These are phyloP conservation scores for Pristis pectinata DNA, from an alignment of 2,797 vertebrate species.

Conservation along the genomic window DNA sequence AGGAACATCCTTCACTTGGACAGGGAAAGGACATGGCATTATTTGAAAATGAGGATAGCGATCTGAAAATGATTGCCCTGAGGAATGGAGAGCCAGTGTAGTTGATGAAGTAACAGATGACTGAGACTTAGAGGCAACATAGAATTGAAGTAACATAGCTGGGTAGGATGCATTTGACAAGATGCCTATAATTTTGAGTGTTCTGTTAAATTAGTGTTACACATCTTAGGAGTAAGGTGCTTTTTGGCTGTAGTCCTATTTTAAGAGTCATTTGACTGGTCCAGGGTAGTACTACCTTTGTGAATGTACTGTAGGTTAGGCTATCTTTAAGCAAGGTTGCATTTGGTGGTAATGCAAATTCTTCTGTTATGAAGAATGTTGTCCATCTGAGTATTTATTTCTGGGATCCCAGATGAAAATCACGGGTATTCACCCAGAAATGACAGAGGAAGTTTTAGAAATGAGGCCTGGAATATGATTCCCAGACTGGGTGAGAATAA, in stretches of 20 bases:
- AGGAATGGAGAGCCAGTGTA: not conserved
- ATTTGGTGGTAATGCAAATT: not conserved
- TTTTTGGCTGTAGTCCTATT: not conserved
- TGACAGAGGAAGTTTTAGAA: too few species aligned
- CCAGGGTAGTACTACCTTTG: not conserved
- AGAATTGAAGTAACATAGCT: not conserved
- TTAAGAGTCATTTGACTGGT: not conserved
- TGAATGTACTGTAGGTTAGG: not conserved
- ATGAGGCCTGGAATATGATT: not conserved
- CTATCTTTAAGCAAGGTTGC: not conserved
- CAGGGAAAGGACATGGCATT: too few species aligned
- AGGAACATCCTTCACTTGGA: too few species aligned
- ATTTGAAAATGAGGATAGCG: too few species aligned
- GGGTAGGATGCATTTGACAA: not conserved
- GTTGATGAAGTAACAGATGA: too few species aligned
- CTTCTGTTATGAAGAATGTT: not conserved
- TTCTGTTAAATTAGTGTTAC: too few species aligned
- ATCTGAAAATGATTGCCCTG: too few species aligned
- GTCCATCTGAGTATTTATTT: not conserved
- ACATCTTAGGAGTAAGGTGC: not conserved
- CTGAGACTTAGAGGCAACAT: not conserved
- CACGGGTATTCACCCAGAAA: not conserved
- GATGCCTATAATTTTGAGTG: not conserved
- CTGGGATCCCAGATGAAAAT: not conserved
- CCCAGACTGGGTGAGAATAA: not conserved